phyloP scores from a whole-genome alignment of 2,113 vertebrate species.

The Delphinapterus leucas region DNA sequence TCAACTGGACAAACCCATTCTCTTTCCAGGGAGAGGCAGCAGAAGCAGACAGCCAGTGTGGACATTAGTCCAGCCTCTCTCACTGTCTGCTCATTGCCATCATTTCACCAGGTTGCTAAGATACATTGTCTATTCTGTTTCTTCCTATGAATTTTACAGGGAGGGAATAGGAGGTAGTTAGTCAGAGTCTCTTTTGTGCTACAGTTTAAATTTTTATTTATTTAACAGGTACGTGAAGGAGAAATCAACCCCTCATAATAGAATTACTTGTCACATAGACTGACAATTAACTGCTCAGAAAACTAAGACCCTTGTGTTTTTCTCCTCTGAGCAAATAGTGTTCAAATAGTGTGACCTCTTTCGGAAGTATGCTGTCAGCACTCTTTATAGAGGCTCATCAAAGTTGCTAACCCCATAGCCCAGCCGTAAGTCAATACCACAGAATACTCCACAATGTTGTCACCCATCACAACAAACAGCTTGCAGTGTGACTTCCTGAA shows the following conservation, averaged over 20 bases:
- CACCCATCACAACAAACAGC: slow-evolving; percentile 7
- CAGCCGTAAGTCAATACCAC: neutral
- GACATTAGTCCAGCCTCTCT: neutral
- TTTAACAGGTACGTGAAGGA: slow-evolving; percentile 6
- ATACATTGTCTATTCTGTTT: neutral
- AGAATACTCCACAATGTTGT: neutral
- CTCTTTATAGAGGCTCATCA: neutral
- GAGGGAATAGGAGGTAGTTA: neutral
- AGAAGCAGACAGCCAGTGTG: neutral
- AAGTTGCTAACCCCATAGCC: neutral
- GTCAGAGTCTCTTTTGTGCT: neutral
- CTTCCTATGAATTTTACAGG: neutral
- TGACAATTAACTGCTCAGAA: slow-evolving; percentile 22
- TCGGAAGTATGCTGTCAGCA: neutral
- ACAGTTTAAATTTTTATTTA: neutral
- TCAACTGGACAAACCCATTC: neutral
- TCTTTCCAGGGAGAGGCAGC: neutral
- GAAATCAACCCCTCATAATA: neutral
- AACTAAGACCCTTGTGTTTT: neutral
- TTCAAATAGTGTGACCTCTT: neutral
- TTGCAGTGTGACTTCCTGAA: neutral
- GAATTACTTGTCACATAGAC: neutral
- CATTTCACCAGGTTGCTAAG: neutral
- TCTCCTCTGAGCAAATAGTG: neutral
- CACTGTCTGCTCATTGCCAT: neutral